Conservation (phyloP, 2,797 vertebrate species). For the Heliangelus exortis region DNA sequence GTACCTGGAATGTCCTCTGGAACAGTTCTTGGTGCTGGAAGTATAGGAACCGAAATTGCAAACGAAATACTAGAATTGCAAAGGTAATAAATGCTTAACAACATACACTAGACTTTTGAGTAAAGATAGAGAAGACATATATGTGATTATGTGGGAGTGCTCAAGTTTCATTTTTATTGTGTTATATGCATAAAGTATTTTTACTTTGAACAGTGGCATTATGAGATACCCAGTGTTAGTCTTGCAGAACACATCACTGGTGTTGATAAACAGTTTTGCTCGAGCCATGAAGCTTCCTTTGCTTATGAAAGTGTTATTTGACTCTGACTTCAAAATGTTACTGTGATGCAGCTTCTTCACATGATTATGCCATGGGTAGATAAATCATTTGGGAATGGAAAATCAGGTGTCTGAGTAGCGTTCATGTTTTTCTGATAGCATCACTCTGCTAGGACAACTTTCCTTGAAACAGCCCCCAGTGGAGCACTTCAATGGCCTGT, state of each 20-base stretch:
- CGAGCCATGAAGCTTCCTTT: neutral
- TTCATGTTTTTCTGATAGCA: neutral
- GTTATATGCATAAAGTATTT: neutral
- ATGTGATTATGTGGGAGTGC: neutral
- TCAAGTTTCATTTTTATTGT: neutral
- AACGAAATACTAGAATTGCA: slow-evolving; percentile 90
- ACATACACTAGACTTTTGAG: neutral
- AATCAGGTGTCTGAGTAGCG: neutral
- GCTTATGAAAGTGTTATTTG: neutral
- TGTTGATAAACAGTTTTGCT: neutral
- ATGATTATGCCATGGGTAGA: neutral
- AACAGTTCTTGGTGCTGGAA: slow-evolving; percentile 88
- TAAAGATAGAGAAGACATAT: neutral
- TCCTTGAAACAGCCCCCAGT: neutral
- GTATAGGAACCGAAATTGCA: slow-evolving; percentile 90
- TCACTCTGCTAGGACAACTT: neutral
- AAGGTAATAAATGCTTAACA: slow-evolving; percentile 78
- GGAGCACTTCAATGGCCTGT: neutral
- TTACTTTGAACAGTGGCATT: neutral
- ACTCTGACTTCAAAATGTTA: neutral
- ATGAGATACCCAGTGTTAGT: neutral
- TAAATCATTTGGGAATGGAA: neutral
- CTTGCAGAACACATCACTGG: neutral
- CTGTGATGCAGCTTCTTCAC: neutral
- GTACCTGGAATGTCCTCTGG: slow-evolving; percentile 86